These are phyloP conservation scores for Eupithecia subumbrata DNA, from an alignment of 2,888 invertebrate genomes.

Conservation along the genomic window DNA sequence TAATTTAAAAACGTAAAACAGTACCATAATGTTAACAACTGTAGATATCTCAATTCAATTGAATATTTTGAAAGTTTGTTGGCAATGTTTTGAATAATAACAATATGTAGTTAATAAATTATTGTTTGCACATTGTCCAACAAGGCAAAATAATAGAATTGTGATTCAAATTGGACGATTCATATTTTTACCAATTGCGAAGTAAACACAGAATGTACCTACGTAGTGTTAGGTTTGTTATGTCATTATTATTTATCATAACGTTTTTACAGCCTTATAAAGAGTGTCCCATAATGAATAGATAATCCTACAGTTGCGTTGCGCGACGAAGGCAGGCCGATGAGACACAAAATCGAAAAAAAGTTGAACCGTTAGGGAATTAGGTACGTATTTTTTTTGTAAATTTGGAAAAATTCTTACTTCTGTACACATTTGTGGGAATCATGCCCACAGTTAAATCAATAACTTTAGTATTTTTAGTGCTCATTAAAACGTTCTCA, in stretches of 20 bases:
- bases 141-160: neutral
- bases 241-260: neutral
- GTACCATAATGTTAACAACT: neutral
- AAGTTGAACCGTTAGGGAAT: too few species aligned
- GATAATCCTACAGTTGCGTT: neutral
- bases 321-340: too few species aligned
- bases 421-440: too few species aligned
- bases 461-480: too few species aligned
- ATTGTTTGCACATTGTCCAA: neutral
- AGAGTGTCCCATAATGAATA: neutral
- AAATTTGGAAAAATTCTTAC: too few species aligned
- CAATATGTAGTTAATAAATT: neutral
- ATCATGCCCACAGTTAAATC: too few species aligned
- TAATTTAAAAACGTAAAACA: neutral
- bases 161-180: neutral
- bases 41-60: neutral
- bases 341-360: too few species aligned
- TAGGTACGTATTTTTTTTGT: too few species aligned
- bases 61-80: neutral
- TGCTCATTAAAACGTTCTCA: too few species aligned
- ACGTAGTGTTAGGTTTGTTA: neutral
- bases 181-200: neutral
- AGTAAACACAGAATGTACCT: neutral
- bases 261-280: neutral
- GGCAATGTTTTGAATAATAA: neutral